Evolutionary conservation across 2,888 invertebrate species (phyloP).

Genomic region (Geophilus truncorum): DNA sequence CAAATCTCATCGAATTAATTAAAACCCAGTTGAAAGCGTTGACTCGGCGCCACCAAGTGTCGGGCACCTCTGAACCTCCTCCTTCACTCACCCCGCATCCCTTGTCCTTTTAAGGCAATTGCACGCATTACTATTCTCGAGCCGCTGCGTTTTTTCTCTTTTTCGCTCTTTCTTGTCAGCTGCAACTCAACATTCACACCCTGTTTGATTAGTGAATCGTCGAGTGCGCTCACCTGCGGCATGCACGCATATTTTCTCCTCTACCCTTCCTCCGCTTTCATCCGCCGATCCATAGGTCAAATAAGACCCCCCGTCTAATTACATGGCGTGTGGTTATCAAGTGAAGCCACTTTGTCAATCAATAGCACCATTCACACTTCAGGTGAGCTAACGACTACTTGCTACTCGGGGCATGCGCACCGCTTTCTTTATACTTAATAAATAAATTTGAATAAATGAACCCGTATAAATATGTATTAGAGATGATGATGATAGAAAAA

Average conservation of each 20-base stretch:
- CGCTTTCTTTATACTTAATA: not conserved
- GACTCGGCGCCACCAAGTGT: not conserved
- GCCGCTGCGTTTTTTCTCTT: not conserved
- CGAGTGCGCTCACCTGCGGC: slow-evolving; percentile 3
- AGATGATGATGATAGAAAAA: too few species aligned
- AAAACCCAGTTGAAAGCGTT: too few species aligned
- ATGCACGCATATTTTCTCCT: not conserved
- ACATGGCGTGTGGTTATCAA: slow-evolving; percentile 21
- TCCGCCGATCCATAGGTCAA: not conserved
- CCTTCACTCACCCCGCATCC: not conserved
- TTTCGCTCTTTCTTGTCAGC: not conserved
- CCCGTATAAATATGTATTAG: too few species aligned
- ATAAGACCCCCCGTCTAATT: slow-evolving; percentile 21
- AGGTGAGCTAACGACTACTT: slow-evolving; percentile 2
- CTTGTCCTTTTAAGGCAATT: slow-evolving; percentile 1
- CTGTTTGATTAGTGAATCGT: not conserved
- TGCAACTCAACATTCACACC: slow-evolving; percentile 14
- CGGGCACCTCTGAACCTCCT: not conserved
- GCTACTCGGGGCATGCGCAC: not conserved
- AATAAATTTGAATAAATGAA: not conserved
- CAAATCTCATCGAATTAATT: too few species aligned
- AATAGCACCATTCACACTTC: not conserved
- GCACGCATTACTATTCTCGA: not conserved
- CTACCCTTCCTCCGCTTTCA: not conserved
- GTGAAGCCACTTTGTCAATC: slow-evolving; percentile 25